phyloP scores from a whole-genome alignment of 2,113 vertebrate species.

The Callipepla californica region DNA sequence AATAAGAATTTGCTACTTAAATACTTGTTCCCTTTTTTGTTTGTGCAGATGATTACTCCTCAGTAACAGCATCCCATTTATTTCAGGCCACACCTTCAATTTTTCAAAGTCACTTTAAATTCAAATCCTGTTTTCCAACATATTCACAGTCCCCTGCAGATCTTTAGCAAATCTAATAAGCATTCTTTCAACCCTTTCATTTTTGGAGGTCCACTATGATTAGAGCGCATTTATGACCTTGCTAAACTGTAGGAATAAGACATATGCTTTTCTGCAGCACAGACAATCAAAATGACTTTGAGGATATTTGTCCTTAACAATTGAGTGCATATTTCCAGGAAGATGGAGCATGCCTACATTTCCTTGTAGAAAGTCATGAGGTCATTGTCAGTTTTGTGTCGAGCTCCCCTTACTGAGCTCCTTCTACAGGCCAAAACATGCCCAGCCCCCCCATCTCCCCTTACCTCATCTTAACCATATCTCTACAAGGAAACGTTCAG shows the following conservation, averaged over 20 bases:
- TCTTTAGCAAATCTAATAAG: constrained; percentile 63
- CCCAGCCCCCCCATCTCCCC: background rate
- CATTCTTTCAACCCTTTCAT: constrained; percentile 15
- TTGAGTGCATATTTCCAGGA: background rate
- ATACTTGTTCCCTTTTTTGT: background rate
- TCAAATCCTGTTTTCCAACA: constrained; percentile 10
- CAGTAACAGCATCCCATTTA: constrained; percentile 23
- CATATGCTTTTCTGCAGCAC: background rate
- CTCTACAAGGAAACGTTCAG: background rate
- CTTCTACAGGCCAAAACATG: background rate
- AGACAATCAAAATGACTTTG: background rate
- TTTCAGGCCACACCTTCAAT: constrained; percentile 33
- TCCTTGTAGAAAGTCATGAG: background rate
- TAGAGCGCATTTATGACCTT: constrained; percentile 12
- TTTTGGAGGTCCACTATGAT: constrained; percentile 32
- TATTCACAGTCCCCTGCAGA: constrained; percentile 27
- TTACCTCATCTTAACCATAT: background rate
- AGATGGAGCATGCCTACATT: background rate
- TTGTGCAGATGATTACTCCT: background rate
- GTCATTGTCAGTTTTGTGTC: background rate
- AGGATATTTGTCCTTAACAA: background rate
- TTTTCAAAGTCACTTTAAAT: constrained; percentile 58
- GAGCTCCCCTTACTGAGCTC: background rate
- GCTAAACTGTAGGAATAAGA: background rate
- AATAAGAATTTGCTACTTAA: background rate